Base-by-base conservation (phyloP, 2,797 vertebrate genomes). In the Miichthys miiuy region DNA sequence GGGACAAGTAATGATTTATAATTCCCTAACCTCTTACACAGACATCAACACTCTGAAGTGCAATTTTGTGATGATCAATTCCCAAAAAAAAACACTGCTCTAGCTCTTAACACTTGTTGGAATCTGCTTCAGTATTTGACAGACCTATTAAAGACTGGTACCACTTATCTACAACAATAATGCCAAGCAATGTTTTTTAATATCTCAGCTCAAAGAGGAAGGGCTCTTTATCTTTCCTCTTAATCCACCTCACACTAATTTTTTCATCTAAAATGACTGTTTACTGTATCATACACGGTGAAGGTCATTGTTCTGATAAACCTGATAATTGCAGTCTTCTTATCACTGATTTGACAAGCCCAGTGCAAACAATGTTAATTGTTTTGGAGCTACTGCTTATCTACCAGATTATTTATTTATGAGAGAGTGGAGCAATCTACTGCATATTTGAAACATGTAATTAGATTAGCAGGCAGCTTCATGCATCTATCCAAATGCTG, bases 371-470 rank as follows among this genome's bases (percentile, higher is more conserved):
- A 83, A 10, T 71, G 67, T 83, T 89, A 84, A 92, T 89, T 90
- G 62, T 80, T 86, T 91, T 75, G 58, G 75, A 86, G 83, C 42
- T 25, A 57, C 67, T 69, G 80, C 84, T 86, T 90, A 89, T 91
- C 87, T 89, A 62, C 57, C 65, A 75, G 47, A 46, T 88, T 87
- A 83, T 89, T 90, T 89, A 91, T 92, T 90, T 79, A 87, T 84
- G 67, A 81, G 51, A 20, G 47, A 69, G 66, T 63, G 38, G 58
- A 69, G 52, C 75, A 69, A 87, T 87, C 84, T 73, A 34, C 74
- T 83, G 72, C 84, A 82, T 90, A 89, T 92, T 91, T 83, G 48
- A 92, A 86, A 84, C 61, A 76, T 85, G 72, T 78, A 82, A 91
- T 94, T 86, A 74, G 75, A 93, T 92, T 87, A 87, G 46, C 68